These are phyloP conservation scores for Sphenopsis melanotis DNA, from an alignment of 2,797 vertebrate species.

Conservation along the genomic window DNA sequence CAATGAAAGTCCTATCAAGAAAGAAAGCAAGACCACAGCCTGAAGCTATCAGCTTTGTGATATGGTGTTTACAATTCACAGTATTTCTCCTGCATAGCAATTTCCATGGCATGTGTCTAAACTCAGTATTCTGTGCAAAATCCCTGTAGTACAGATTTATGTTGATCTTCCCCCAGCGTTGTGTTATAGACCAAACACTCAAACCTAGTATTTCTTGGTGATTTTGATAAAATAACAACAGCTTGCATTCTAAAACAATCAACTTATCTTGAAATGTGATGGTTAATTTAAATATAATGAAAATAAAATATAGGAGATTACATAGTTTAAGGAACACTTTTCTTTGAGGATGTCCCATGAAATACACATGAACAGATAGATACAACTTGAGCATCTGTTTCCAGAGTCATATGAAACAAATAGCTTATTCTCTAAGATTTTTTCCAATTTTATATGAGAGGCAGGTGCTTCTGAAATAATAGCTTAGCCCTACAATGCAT, in stretches of 20 bases:
- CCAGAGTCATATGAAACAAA: background rate
- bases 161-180: background rate
- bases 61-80: background rate
- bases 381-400: background rate
- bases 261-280: background rate
- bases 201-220: background rate
- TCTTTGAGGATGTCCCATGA: background rate
- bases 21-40: background rate
- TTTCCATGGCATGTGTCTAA: background rate
- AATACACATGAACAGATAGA: background rate
- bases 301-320: background rate
- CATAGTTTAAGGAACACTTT: background rate
- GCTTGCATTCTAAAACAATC: background rate
- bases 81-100: fast-evolving
- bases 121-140: background rate
- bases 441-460: background rate
- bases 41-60: background rate
- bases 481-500: background rate
- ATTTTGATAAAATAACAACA: background rate
- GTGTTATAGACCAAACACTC: background rate
- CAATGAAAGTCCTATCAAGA: background rate
- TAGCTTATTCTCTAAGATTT: background rate
- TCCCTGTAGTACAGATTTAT: background rate
- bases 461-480: background rate
- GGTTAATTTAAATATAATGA: background rate